Evolutionary conservation across 2,113 vertebrate genomes (phyloP).

Genomic region (Rafetus swinhoei): DNA sequence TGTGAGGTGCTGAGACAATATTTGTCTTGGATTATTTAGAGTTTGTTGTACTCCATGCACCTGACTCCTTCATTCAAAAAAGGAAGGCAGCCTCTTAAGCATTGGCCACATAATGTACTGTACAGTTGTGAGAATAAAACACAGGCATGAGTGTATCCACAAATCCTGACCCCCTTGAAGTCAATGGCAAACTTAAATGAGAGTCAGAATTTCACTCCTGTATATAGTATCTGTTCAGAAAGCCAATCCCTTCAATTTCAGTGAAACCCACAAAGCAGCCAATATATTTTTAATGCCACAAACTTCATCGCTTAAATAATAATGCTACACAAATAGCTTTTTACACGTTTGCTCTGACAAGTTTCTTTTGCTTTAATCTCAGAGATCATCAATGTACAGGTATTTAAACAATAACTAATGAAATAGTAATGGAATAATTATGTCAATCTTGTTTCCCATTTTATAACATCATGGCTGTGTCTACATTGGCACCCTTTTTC

Average conservation of each 20-base stretch:
- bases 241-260: background rate
- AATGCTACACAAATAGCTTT: background rate
- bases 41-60: background rate
- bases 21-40: background rate
- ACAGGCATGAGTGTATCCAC: background rate
- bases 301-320: background rate
- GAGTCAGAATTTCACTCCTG: background rate
- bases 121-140: rapidly evolving
- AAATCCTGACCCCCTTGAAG: background rate
- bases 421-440: background rate
- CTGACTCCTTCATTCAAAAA: background rate
- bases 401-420: background rate
- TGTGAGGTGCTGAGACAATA: background rate
- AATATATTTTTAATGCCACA: background rate
- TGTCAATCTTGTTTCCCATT: background rate
- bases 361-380: background rate
- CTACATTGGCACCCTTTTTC: too few species aligned
- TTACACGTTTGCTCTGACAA: background rate
- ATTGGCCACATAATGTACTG: rapidly evolving
- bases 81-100: background rate
- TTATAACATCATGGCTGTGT: background rate
- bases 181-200: background rate
- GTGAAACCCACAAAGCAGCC: background rate
- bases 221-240: background rate
- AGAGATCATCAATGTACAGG: background rate